phyloP scores from a whole-genome alignment of 2,888 invertebrate genomes.

The Phaedon cochleariae region DNA sequence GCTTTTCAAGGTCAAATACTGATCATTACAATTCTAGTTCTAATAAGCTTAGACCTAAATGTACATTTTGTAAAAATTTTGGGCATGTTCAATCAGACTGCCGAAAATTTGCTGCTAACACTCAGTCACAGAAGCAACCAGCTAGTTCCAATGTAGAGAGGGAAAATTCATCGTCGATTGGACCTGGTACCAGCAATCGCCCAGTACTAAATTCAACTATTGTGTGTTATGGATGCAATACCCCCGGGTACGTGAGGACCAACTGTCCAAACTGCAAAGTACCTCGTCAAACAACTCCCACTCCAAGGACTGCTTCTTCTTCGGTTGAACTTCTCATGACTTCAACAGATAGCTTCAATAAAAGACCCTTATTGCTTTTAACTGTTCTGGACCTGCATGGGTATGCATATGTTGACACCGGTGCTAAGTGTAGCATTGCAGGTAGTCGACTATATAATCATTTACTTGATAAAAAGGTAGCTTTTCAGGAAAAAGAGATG shows the following conservation, averaged over 20 bases:
- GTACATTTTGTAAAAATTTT: slow-evolving; percentile 18
- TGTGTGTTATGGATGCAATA: slow-evolving; percentile 9
- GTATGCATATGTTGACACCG: slow-evolving; percentile 33
- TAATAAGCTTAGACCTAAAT: slow-evolving; percentile 13
- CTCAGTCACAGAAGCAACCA: not conserved
- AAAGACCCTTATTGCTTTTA: slow-evolving; percentile 4
- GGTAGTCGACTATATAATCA: too few relatives aligned
- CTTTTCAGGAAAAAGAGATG: slow-evolving; percentile 10
- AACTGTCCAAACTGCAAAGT: slow-evolving; percentile 17
- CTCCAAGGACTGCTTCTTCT: not conserved
- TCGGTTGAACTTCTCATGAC: not conserved
- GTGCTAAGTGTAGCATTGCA: slow-evolving; percentile 24
- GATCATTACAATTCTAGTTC: not conserved
- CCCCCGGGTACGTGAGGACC: slow-evolving; percentile 10
- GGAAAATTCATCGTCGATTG: not conserved
- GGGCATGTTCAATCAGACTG: slow-evolving; percentile 22
- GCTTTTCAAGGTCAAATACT: not conserved
- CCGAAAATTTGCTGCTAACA: slow-evolving; percentile 8
- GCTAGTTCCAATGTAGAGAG: not conserved
- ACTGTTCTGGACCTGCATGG: slow-evolving; percentile 17
- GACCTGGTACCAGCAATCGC: not conserved
- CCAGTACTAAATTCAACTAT: not conserved
- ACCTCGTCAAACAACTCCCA: not conserved
- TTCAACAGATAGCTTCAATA: slow-evolving; percentile 1
- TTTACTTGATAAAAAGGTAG: slow-evolving; percentile 9